These are phyloP conservation scores for Drosophila willistoni DNA, from an alignment of 1,140 invertebrate species.

Conservation along the genomic window DNA sequence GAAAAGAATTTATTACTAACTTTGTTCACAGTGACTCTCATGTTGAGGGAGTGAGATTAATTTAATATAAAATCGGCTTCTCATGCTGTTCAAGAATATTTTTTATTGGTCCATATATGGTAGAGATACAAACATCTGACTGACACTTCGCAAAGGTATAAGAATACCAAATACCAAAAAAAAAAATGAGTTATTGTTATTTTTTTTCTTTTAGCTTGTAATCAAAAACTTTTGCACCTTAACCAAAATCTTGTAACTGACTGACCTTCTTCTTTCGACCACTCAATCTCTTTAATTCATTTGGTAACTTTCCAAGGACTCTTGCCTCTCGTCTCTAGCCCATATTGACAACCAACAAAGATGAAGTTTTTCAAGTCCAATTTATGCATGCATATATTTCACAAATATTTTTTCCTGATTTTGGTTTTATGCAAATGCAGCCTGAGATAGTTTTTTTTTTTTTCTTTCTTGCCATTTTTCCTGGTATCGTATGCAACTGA, in stretches of 20 bases:
- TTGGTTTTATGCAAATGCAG: constrained; percentile 54
- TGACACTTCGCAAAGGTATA: too few species aligned
- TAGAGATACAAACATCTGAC: too few species aligned
- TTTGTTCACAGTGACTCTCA: too few species aligned
- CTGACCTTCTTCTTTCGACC: constrained; percentile 21
- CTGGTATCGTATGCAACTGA: constrained; percentile 45
- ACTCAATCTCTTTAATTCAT: constrained; percentile 41
- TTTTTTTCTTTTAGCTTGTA: neutral
- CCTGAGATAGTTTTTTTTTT: constrained; percentile 41
- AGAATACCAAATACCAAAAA: too few species aligned
- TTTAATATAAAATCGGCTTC: too few species aligned
- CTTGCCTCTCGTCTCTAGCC: neutral
- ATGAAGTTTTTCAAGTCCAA: constrained; percentile 41
- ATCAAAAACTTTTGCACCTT: constrained; percentile 16
- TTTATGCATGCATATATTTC: constrained; percentile 47
- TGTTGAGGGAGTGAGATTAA: too few species aligned
- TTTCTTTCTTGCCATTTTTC: constrained; percentile 17
- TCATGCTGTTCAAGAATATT: too few species aligned
- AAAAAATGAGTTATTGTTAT: neutral
- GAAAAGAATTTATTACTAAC: too few species aligned
- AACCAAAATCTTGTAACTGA: constrained; percentile 20
- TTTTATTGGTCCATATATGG: too few species aligned
- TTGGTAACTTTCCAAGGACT: constrained; percentile 35
- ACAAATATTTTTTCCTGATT: constrained; percentile 21
- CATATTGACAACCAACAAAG: constrained; percentile 48